A percentile compares a stretch with the other conserved stretches of the same genome.
Conservation (phyloP, 2,113 vertebrate genomes). For the Corvus cornix region DNA sequence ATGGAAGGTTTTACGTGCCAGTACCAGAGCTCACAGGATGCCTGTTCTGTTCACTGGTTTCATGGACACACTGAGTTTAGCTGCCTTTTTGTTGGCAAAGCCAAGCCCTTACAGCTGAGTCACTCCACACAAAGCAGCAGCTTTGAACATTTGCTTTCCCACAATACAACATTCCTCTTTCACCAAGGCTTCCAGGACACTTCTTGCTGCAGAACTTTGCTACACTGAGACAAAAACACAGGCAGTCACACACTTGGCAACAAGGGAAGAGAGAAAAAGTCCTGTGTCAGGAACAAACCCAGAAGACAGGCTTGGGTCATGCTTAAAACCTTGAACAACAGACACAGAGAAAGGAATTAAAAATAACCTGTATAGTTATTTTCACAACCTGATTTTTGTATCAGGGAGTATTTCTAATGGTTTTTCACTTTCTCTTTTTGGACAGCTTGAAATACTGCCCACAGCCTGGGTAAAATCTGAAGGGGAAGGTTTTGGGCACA, state of each 20-base stretch:
- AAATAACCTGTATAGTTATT: background rate
- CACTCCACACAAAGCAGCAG: background rate
- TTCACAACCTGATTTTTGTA: background rate
- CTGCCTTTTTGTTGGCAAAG: slow-evolving; percentile 1
- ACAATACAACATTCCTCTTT: background rate
- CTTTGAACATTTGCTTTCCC: background rate
- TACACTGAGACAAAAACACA: background rate
- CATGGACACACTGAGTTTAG: slow-evolving; percentile 1
- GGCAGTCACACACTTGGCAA: background rate
- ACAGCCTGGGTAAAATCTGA: background rate
- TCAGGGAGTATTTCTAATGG: background rate
- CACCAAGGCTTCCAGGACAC: background rate
- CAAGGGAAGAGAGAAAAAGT: background rate
- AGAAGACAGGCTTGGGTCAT: background rate
- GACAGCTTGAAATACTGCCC: background rate
- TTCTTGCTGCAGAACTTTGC: background rate
- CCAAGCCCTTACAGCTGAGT: background rate
- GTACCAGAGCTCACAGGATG: background rate
- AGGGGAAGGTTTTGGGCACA: background rate
- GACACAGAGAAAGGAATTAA: background rate
- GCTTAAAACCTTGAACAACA: background rate
- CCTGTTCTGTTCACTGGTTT: background rate
- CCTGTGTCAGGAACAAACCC: background rate
- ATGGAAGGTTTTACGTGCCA: background rate
- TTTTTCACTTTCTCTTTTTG: background rate